Percentiles rank a stretch among this genome's conserved stretches.
phyloP scores from a whole-genome alignment of 2,797 vertebrate species.

The Brachyalestes nurse region DNA sequence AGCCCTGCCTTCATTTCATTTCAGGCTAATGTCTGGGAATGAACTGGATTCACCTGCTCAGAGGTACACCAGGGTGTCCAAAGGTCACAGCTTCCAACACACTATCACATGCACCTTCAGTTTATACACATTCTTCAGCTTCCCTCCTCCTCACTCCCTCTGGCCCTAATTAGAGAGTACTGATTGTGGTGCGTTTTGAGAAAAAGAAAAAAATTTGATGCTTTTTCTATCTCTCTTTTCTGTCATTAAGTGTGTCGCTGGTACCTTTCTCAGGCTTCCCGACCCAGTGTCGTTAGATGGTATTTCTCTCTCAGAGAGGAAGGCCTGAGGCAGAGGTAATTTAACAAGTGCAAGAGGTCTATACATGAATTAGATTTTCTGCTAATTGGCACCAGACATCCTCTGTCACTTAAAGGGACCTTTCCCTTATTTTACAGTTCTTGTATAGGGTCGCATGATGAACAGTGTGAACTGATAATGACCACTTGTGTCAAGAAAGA shows the following conservation, averaged over 20 bases:
- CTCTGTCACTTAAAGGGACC: background rate
- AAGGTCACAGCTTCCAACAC: background rate
- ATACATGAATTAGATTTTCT: background rate
- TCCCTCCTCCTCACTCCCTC: background rate
- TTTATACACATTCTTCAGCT: background rate
- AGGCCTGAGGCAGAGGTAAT: background rate
- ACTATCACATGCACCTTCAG: background rate
- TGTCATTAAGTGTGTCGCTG: background rate
- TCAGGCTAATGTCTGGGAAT: background rate
- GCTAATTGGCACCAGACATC: conserved; percentile 1
- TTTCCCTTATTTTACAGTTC: background rate
- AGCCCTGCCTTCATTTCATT: conserved; percentile 7
- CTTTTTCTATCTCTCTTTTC: background rate
- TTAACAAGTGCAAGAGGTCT: background rate
- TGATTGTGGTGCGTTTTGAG: background rate
- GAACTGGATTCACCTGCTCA: conserved; percentile 1
- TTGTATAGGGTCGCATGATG: background rate
- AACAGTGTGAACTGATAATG: background rate
- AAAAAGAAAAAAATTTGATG: background rate
- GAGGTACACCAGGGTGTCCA: background rate
- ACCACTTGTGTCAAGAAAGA: background rate
- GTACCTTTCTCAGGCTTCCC: background rate
- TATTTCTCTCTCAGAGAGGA: background rate
- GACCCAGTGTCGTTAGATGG: background rate
- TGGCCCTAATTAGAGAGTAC: conserved; percentile 15